A percentile compares a stretch with the other conserved stretches of the same genome.
These are phyloP conservation scores for Nannospalax galili DNA, from an alignment of 2,113 vertebrate genomes.

Conservation along the genomic window DNA sequence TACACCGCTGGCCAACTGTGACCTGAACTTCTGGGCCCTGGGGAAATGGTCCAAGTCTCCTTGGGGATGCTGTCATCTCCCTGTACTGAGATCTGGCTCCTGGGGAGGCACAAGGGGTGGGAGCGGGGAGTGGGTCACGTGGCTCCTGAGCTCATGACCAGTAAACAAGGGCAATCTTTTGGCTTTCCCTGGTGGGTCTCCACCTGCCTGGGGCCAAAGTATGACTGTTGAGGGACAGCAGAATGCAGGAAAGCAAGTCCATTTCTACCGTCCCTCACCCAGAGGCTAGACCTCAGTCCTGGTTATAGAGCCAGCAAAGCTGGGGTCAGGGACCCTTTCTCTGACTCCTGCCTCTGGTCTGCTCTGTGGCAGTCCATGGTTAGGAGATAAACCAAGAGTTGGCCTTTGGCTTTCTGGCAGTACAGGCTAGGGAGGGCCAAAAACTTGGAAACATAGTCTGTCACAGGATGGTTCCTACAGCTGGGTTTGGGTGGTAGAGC, in stretches of 20 bases:
- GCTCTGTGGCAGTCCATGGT: accelerated
- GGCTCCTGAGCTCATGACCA: neutral
- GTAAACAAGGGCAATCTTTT: neutral
- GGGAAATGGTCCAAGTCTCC: neutral
- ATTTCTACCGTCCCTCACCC: no score
- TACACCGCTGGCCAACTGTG: neutral
- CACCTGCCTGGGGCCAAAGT: neutral
- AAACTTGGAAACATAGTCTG: neutral
- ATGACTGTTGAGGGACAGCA: neutral
- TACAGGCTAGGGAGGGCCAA: no score
- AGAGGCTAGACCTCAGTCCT: no score
- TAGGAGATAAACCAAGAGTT: neutral
- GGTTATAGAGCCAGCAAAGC: neutral
- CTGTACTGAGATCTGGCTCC: neutral
- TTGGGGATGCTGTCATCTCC: neutral
- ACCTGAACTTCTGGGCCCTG: neutral
- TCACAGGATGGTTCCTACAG: neutral
- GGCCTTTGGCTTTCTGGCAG: neutral
- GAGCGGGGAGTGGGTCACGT: neutral
- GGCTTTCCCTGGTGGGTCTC: neutral
- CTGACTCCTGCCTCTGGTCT: neutral
- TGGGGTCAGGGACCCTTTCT: neutral
- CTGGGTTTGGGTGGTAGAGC: neutral
- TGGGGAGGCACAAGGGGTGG: neutral
- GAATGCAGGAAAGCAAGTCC: neutral